Evolutionary conservation across 2,888 invertebrate species (phyloP), one percentile per base, ranked within the genome.

Genomic region (Copidosoma aretas): DNA sequence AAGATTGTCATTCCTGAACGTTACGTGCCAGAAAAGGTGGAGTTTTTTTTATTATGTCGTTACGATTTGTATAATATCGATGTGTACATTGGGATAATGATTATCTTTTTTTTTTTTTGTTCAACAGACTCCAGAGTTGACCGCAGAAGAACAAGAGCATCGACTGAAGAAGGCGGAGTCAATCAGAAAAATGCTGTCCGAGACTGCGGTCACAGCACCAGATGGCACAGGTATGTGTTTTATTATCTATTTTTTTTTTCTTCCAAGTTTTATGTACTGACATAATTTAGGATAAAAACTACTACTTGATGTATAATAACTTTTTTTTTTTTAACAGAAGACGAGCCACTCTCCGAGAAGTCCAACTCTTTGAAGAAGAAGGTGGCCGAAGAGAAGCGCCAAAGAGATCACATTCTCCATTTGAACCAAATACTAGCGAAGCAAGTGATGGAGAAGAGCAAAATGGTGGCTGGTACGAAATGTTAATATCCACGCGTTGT

Each of bases 361-460:
- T 77, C 84, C 19, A 85, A 85, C 64, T 83, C 86, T 64, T 82
- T 89, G 66, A 91, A 91, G 84, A 90, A 91, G 81, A 91, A 92
- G 81, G 89, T 92, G 73, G 90, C 88, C 61, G 93, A 92, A 78
- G 95, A 95, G 83, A 95, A 94, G 85, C 88, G 91, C 76, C 94
- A 94, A 81, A 88, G 96, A 64, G 94, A 95, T 78, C 94, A 95
- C 83, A 87, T 97, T 77, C 88, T 97, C 72, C 94, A 94, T 82
- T 87, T 97, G 78, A 94, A 94, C 86, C 95, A 96, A 86, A 92
- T 95, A 77, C 87, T 97, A 77, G 97, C 96, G 71, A 92, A 93
- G 84, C 93, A 94, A 87, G 96, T 96, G 77, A 96, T 95, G 88
- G 93, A 94, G 86, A 94, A 94, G 89, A 95, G 95, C 86, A 94